Percentiles rank a stretch among this genome's conserved stretches.
phyloP scores from a whole-genome alignment of 2,888 invertebrate genomes.

The Ectropis crepuscularia region DNA sequence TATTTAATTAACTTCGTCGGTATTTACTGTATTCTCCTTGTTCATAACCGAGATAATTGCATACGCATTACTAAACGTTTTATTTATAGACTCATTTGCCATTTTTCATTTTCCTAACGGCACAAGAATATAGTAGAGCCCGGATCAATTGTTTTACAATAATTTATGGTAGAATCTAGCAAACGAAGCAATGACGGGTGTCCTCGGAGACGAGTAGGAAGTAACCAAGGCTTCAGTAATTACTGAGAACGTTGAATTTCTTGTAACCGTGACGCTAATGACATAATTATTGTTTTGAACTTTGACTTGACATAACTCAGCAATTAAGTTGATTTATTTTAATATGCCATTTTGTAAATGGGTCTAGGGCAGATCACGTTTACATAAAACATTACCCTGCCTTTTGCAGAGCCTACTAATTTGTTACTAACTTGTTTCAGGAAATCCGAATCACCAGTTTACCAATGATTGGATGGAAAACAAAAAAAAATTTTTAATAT shows the following conservation, averaged over 20 bases:
- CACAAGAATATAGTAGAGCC: slow-evolving; percentile 35
- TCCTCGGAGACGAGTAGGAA: slow-evolving; percentile 49
- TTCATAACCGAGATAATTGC: slow-evolving; percentile 26
- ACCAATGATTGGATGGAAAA: no score
- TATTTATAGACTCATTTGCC: slow-evolving; percentile 33
- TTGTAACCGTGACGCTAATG: slow-evolving; percentile 45
- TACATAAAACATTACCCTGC: no score
- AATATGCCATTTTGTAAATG: neutral
- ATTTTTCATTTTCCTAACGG: slow-evolving; percentile 28
- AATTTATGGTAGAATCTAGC: slow-evolving; percentile 47
- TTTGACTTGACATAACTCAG: slow-evolving; percentile 36
- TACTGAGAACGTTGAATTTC: slow-evolving; percentile 52
- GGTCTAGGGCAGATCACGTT: no score
- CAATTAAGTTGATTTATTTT: slow-evolving; percentile 13
- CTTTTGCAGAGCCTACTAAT: no score
- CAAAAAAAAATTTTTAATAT: no score
- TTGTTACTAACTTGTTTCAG: no score
- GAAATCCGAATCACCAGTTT: no score
- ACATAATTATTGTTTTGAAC: slow-evolving; percentile 55
- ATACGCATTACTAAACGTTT: slow-evolving; percentile 32
- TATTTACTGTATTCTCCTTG: neutral
- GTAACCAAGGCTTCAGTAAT: slow-evolving; percentile 46
- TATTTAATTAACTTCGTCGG: no score
- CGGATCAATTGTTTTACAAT: slow-evolving; percentile 48
- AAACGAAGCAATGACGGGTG: slow-evolving; percentile 38